phyloP scores from a whole-genome alignment of 2,888 invertebrate species.

The Chironomus riparius region DNA sequence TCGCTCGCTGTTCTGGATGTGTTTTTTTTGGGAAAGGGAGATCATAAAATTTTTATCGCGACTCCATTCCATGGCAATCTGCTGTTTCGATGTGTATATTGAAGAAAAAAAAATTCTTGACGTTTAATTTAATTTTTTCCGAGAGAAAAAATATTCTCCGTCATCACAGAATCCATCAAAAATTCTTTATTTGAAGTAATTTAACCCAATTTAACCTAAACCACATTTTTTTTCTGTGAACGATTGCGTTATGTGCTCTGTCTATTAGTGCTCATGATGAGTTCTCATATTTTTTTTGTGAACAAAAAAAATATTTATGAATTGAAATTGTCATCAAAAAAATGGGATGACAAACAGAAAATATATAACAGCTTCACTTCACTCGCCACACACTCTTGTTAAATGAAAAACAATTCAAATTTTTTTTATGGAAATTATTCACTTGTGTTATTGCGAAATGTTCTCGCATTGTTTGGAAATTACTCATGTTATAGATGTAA shows the following conservation, averaged over 20 bases:
- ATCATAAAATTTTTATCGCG: background rate
- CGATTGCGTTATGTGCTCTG: background rate
- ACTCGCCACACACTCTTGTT: too few relatives aligned
- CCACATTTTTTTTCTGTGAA: background rate
- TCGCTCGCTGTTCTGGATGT: background rate
- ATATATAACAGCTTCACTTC: too few relatives aligned
- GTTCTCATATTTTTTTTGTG: conserved; percentile 7
- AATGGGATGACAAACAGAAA: conserved; percentile 15
- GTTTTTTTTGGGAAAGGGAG: background rate
- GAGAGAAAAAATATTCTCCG: too few relatives aligned
- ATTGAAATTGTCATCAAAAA: background rate
- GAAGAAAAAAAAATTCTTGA: background rate
- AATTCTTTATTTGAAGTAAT: conserved; percentile 20
- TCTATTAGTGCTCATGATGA: conserved; percentile 4
- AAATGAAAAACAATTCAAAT: background rate
- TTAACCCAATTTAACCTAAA: conserved; percentile 23
- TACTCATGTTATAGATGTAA: too few relatives aligned
- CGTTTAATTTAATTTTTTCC: too few relatives aligned
- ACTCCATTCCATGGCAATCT: background rate
- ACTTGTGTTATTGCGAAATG: background rate
- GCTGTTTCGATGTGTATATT: background rate
- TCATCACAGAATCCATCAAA: background rate
- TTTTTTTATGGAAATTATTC: background rate
- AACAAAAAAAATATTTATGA: background rate
- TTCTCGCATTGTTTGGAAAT: too few relatives aligned